phyloP scores from a whole-genome alignment of 2,797 vertebrate species.

The Ctenochaetus hawaiiensis region DNA sequence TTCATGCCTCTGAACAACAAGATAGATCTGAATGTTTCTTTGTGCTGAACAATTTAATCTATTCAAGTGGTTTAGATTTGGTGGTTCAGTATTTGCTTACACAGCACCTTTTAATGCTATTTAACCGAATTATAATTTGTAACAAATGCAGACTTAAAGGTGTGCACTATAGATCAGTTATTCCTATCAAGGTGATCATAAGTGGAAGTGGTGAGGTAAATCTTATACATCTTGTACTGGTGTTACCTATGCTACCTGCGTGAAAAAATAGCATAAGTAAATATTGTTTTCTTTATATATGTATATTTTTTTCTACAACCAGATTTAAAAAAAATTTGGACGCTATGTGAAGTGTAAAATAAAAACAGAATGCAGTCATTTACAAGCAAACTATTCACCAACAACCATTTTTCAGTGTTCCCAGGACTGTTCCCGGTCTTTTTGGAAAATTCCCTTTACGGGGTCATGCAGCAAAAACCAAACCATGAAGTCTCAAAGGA shows the following conservation, averaged over 20 bases:
- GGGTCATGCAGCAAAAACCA: not conserved
- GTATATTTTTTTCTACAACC: too few species aligned
- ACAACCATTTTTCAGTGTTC: too few species aligned
- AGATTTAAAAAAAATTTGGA: not conserved
- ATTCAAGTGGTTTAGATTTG: slow-evolving; percentile 57
- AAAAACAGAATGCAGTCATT: too few species aligned
- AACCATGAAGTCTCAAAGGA: not conserved
- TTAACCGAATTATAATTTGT: not conserved
- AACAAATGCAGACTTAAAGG: too few species aligned
- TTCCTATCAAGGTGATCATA: not conserved
- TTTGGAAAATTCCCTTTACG: not conserved
- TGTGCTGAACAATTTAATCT: slow-evolving; percentile 55
- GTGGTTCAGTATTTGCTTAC: slow-evolving; percentile 43
- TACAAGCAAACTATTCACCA: too few species aligned
- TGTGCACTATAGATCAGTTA: not conserved
- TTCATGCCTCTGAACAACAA: slow-evolving; percentile 66
- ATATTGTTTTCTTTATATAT: not conserved
- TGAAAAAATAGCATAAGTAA: not conserved
- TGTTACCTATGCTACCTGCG: not conserved
- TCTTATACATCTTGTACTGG: not conserved
- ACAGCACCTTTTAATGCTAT: not conserved
- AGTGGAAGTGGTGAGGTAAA: not conserved
- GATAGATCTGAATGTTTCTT: slow-evolving; percentile 59
- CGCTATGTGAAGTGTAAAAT: not conserved
- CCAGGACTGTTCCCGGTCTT: too few species aligned